phyloP scores from a whole-genome alignment of 2,888 invertebrate genomes.

The Drosophila koepferae region DNA sequence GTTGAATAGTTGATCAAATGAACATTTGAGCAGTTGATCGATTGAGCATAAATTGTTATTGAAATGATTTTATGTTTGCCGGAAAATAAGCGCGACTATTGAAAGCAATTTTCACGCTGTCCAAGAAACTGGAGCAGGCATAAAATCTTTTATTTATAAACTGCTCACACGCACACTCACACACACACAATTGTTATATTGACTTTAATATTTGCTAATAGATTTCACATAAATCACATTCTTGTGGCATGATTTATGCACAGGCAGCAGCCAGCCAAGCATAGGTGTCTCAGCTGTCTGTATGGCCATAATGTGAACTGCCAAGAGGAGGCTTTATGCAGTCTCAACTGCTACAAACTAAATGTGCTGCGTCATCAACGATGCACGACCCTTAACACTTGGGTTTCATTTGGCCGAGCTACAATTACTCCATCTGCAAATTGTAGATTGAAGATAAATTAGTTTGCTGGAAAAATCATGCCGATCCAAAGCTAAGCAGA shows the following conservation, averaged over 20 bases:
- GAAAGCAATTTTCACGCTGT: slow-evolving; percentile 56
- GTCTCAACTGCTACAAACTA: slow-evolving; percentile 12
- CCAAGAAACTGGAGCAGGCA: slow-evolving; percentile 55
- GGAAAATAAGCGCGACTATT: slow-evolving; percentile 49
- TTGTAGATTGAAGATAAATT: background rate
- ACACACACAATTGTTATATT: slow-evolving; percentile 61
- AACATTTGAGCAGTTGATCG: slow-evolving; percentile 12
- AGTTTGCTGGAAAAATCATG: background rate
- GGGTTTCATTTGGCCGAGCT: slow-evolving; percentile 1
- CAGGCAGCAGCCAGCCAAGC: slow-evolving; percentile 23
- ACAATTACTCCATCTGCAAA: background rate
- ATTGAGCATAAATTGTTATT: slow-evolving; percentile 34
- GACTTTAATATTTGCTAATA: slow-evolving; percentile 72
- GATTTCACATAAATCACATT: slow-evolving; percentile 72
- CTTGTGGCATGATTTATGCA: slow-evolving; percentile 70
- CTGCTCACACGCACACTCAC: slow-evolving; percentile 29
- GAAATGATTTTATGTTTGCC: slow-evolving; percentile 14
- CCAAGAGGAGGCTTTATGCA: slow-evolving; percentile 20
- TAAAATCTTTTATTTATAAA: slow-evolving; percentile 72
- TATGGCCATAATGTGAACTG: slow-evolving; percentile 14
- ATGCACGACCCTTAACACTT: slow-evolving; percentile 19
- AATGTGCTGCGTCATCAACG: slow-evolving; percentile 32
- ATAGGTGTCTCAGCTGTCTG: slow-evolving; percentile 46
- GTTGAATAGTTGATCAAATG: slow-evolving; percentile 1
- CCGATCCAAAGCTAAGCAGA: too few species aligned